These are phyloP conservation scores for Epirrita christyi DNA, from an alignment of 2,888 invertebrate genomes.

Conservation along the genomic window DNA sequence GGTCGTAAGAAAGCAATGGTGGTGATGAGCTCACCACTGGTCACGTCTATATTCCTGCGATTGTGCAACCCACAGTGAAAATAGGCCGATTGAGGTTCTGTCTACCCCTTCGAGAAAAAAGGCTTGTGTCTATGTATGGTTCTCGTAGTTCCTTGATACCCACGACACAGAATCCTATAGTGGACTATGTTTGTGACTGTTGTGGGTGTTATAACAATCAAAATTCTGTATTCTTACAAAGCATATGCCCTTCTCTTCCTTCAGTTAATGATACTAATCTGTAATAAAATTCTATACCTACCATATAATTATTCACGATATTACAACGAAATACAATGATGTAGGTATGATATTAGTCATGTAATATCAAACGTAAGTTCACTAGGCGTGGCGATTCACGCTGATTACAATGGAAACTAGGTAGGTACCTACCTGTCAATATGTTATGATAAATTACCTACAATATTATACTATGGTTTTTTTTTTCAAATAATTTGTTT, in stretches of 20 bases:
- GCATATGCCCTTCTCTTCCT: background rate
- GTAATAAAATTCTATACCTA: background rate
- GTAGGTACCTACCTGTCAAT: background rate
- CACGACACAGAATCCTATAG: no score
- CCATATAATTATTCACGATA: background rate
- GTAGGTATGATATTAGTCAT: background rate
- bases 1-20: no score
- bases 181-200: no score
- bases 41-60: no score
- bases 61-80: no score
- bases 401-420: slow-evolving; percentile 30
- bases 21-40: no score
- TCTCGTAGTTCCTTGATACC: no score
- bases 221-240: no score
- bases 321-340: slow-evolving; percentile 9
- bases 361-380: slow-evolving; percentile 30
- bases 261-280: background rate
- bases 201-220: no score
- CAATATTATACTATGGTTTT: background rate
- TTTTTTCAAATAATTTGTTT: background rate
- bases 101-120: no score
- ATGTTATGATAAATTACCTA: background rate
- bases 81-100: no score
- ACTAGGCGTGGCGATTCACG: slow-evolving; percentile 34
- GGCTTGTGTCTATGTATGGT: no score